Conservation (phyloP, 2,797 vertebrate species). For the Cacajao melanocephalus region DNA sequence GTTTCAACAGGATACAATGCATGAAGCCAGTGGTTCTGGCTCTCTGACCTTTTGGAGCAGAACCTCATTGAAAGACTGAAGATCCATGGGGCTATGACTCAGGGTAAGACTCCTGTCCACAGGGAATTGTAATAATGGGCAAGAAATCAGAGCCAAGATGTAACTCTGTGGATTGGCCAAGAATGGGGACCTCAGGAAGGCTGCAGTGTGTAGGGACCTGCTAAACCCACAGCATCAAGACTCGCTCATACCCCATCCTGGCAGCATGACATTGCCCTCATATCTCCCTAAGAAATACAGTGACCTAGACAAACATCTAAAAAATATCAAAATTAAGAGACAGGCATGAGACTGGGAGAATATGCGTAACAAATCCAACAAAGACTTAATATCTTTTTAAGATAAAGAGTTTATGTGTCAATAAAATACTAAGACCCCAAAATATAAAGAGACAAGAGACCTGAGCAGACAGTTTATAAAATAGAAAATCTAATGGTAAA, state of each 20-base stretch:
- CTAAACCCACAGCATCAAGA: not conserved
- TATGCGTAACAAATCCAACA: not conserved
- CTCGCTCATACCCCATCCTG: not conserved
- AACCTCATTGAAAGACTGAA: not conserved
- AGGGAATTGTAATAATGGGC: not conserved
- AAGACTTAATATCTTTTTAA: not conserved
- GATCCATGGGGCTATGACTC: not conserved
- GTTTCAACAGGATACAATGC: not conserved
- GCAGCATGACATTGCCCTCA: not conserved
- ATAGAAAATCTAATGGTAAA: slow-evolving; percentile 8
- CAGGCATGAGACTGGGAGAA: not conserved
- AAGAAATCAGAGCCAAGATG: slow-evolving; percentile 1
- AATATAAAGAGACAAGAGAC: slow-evolving; percentile 24
- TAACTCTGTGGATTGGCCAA: not conserved
- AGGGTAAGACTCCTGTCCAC: not conserved
- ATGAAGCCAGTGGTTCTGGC: not conserved
- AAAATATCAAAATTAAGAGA: slow-evolving; percentile 6
- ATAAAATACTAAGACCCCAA: not conserved
- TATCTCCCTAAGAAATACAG: not conserved
- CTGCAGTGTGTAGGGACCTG: not conserved
- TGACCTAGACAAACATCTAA: not conserved
- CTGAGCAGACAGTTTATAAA: not conserved
- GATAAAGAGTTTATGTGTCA: not conserved
- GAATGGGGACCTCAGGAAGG: not conserved
- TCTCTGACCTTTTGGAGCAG: not conserved